Percentiles rank a stretch among this genome's conserved stretches.
Evolutionary conservation across 2,797 vertebrate species (phyloP).

Genomic region (Carcharodon carcharias): DNA sequence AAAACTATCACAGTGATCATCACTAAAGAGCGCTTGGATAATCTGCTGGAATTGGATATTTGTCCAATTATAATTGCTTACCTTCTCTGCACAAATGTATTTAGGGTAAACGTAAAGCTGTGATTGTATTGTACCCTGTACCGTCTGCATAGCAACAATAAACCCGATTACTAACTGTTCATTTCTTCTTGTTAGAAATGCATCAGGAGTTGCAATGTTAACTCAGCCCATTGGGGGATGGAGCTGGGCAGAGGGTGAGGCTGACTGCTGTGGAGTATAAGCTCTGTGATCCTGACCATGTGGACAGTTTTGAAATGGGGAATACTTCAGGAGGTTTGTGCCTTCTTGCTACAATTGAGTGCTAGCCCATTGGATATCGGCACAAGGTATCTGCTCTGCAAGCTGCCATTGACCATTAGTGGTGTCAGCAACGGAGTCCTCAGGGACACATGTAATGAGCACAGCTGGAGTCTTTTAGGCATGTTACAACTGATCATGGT

Average conservation of each 20-base stretch:
- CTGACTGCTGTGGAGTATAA: not conserved
- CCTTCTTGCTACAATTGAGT: not conserved
- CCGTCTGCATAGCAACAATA: not conserved
- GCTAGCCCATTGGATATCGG: not conserved
- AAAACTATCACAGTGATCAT: not conserved
- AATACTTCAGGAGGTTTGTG: not conserved
- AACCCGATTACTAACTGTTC: not conserved
- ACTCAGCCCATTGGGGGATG: not conserved
- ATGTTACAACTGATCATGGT: not conserved
- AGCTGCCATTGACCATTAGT: not conserved
- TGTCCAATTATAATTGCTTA: not conserved
- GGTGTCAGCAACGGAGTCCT: not conserved
- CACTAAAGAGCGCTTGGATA: not conserved
- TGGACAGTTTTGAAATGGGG: not conserved
- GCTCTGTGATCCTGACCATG: not conserved
- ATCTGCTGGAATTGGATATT: not conserved
- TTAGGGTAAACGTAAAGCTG: not conserved
- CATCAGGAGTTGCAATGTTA: not conserved
- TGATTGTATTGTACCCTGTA: not conserved
- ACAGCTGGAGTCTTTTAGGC: not conserved
- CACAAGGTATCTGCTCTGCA: not conserved
- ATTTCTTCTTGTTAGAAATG: not conserved
- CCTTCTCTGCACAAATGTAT: not conserved
- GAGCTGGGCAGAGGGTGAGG: not conserved
- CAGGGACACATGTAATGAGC: not conserved